Base-by-base conservation (phyloP, 2,888 invertebrate genomes). In the Thera britannica region DNA sequence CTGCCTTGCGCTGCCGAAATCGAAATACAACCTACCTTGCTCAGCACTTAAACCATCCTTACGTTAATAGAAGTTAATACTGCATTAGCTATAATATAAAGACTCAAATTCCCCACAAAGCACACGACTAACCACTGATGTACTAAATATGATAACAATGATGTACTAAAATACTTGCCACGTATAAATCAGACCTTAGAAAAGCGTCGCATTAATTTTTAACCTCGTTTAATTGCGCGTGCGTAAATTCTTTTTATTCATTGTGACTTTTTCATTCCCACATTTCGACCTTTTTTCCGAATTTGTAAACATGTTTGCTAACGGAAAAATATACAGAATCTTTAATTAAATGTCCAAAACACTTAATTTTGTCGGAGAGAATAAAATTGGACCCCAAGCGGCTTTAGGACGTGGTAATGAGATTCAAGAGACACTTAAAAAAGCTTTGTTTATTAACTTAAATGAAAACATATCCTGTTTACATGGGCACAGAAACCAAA, bases 321-420 rank as follows among this genome's bases (percentile, higher is more conserved):
- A 60, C 52, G 70, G 67, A 71, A 75, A 79, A 78, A 75, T n/a
- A 73, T 70, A 64, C 68, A 63, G 54, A 65, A 74, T 70, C 67
- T 75, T 81, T 83, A 83, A 84, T 83, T 79, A 81, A 81, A 79
- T 66, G 72, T 76, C 49, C 68, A 75, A 46, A 70, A 74, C 78
- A 75, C 76, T 79, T 76, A 80, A 80, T 79, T 78, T 77, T 60
- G 70, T 68, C 67, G 67, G 60, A 72, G 41, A 55, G 57, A 65
- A 75, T 77, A 78, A 76, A 80, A 83, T 83, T 76, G 77, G 72
- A 74, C 74, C 77, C 77, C 76, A 72, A 70, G 74, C 68, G 65
- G 71, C 70, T 67, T 64, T 44, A 70, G 78, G 76, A 78, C 76
- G 68, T 65, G 64, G 64, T 74, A 78, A 78, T 73, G 72, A 77